A percentile compares a stretch with the other conserved stretches of the same genome.
phyloP scores from a whole-genome alignment of 1,140 invertebrate genomes.

The Holotrichia oblita region DNA sequence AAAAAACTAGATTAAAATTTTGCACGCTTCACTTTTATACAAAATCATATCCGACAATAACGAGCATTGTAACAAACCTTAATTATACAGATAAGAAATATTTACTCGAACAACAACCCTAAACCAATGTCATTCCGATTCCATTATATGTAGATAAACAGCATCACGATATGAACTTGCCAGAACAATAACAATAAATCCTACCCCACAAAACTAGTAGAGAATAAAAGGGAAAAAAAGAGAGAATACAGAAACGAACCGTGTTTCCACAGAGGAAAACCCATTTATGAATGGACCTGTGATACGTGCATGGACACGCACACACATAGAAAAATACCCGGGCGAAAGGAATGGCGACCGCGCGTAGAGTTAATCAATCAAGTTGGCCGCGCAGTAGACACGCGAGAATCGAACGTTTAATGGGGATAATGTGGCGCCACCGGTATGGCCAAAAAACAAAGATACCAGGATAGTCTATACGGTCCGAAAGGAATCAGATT shows the following conservation, averaged over 20 bases:
- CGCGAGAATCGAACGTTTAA: slow-evolving; percentile 33
- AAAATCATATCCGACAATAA: no score
- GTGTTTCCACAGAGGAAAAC: slow-evolving; percentile 24
- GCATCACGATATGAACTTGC: background rate
- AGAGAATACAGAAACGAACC: background rate
- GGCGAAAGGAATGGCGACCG: slow-evolving; percentile 15
- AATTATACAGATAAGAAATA: background rate
- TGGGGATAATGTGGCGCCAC: slow-evolving; percentile 35
- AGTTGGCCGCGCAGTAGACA: slow-evolving; percentile 23
- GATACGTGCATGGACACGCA: background rate
- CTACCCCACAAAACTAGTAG: background rate
- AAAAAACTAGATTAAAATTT: no score
- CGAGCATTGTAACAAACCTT: background rate
- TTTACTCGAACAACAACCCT: background rate
- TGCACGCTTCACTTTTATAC: no score
- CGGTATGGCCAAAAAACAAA: slow-evolving; percentile 22
- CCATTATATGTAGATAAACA: background rate
- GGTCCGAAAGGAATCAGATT: slow-evolving; percentile 26
- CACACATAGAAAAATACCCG: background rate
- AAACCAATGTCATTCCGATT: background rate
- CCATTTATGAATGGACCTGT: slow-evolving; percentile 32
- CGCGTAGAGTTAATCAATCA: slow-evolving; percentile 25
- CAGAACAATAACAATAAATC: slow-evolving; percentile 1
- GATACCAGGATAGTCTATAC: slow-evolving; percentile 27
- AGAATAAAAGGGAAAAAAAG: background rate